These are phyloP conservation scores for Nothura maculosa DNA, from an alignment of 2,797 vertebrate genomes.

Conservation along the genomic window DNA sequence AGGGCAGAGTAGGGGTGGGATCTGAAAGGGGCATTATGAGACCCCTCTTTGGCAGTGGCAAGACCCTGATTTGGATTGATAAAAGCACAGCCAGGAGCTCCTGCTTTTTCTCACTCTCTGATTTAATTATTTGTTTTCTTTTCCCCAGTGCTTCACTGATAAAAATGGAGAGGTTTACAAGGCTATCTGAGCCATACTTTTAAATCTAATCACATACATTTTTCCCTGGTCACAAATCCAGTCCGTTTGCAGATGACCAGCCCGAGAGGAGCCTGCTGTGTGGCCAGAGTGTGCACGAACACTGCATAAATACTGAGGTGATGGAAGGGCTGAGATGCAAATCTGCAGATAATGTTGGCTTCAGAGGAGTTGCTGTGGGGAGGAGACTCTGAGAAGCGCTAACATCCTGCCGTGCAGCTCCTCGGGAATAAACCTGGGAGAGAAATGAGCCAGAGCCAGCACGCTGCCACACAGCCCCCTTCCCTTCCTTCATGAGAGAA, in stretches of 20 bases:
- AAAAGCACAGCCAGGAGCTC: background rate
- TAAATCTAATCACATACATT: background rate
- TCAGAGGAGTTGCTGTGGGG: background rate
- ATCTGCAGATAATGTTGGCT: constrained; percentile 31
- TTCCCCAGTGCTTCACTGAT: background rate
- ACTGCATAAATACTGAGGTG: background rate
- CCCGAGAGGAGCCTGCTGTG: background rate
- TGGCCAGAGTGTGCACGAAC: background rate
- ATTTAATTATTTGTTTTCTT: background rate
- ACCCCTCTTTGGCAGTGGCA: background rate
- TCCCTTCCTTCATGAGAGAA: background rate
- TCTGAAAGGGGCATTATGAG: background rate
- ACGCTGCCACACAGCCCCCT: background rate
- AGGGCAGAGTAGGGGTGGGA: background rate
- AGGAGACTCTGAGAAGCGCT: background rate
- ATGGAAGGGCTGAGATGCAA: constrained; percentile 15
- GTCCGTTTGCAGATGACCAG: background rate
- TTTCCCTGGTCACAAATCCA: background rate
- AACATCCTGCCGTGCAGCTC: rapidly evolving
- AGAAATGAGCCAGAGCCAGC: background rate
- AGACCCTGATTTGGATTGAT: background rate
- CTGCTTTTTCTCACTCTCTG: background rate
- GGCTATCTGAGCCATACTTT: background rate
- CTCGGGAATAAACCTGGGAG: background rate
- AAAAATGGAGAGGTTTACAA: background rate